Evolutionary conservation across 2,888 invertebrate genomes (phyloP).

Genomic region (Hirtodrosophila trivittata): DNA sequence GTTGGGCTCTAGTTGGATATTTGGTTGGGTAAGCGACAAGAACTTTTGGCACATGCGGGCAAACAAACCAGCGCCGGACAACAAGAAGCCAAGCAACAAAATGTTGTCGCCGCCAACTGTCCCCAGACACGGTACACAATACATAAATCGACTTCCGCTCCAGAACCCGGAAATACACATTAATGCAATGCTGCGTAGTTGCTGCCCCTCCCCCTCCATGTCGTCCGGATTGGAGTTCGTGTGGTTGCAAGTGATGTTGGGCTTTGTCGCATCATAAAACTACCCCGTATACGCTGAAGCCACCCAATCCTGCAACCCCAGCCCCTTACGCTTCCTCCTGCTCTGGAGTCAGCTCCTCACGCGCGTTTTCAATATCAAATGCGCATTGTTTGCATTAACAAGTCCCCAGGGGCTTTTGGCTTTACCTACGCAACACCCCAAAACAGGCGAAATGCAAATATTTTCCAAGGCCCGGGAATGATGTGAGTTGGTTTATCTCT

Average conservation of each 20-base stretch:
- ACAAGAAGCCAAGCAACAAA: constrained; percentile 28
- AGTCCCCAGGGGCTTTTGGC: constrained; percentile 70
- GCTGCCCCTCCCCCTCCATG: not conserved
- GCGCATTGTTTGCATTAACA: constrained; percentile 81
- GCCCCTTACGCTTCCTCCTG: not conserved
- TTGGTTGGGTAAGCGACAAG: constrained; percentile 13
- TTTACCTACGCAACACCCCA: constrained; percentile 48
- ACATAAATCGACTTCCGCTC: constrained; percentile 72
- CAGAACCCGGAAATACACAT: constrained; percentile 71
- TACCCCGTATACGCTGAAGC: constrained; percentile 45
- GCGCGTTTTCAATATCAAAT: constrained; percentile 68
- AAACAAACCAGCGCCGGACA: constrained; percentile 33
- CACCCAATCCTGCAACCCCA: constrained; percentile 14
- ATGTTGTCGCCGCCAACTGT: constrained; percentile 53
- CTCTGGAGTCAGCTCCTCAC: constrained; percentile 1
- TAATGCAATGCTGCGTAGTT: constrained; percentile 64
- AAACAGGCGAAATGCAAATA: constrained; percentile 67
- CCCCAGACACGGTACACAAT: constrained; percentile 33
- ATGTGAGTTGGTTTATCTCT: constrained; percentile 46
- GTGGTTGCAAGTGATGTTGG: constrained; percentile 57
- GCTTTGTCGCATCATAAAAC: constrained; percentile 57
- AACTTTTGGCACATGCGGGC: constrained; percentile 51
- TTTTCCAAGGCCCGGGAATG: constrained; percentile 39
- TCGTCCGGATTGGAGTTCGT: constrained; percentile 50
- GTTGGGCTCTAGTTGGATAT: not conserved